phyloP scores from a whole-genome alignment of 2,113 vertebrate genomes.

The Centropus unirufus region DNA sequence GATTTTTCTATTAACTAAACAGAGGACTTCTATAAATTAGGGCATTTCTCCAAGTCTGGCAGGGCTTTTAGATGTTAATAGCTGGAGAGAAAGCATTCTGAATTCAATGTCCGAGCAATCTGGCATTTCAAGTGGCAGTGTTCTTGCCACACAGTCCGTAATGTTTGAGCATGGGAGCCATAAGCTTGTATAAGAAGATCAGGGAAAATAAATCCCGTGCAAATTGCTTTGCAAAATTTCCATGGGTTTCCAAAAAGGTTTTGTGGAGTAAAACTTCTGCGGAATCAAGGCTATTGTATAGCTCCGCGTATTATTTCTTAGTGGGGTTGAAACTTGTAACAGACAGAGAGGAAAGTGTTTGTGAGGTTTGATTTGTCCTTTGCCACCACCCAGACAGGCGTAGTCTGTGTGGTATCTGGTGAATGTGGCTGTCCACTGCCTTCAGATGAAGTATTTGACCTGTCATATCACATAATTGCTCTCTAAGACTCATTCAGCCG shows the following conservation, averaged over 20 bases:
- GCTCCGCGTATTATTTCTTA: not conserved
- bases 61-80: slow-evolving; percentile 21
- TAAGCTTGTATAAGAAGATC: not conserved
- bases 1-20: slow-evolving; percentile 59
- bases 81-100: not conserved
- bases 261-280: not conserved
- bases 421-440: not conserved
- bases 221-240: not conserved
- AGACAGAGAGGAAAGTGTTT: not conserved
- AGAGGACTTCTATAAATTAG: slow-evolving; percentile 40
- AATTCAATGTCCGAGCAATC: not conserved
- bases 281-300: not conserved
- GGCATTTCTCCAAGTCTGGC: slow-evolving; percentile 15
- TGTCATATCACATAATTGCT: not conserved
- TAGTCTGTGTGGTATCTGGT: not conserved
- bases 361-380: not conserved
- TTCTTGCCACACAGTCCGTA: not conserved
- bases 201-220: not conserved
- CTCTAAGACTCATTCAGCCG: not conserved
- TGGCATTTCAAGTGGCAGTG: not conserved
- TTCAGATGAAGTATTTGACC: not conserved
- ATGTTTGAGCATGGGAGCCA: not conserved
- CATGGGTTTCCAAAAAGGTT: not conserved
- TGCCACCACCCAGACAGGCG: not conserved
- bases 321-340: not conserved